Evolutionary conservation across 2,888 invertebrate genomes (phyloP).

Genomic region (Aspidiotus destructor): DNA sequence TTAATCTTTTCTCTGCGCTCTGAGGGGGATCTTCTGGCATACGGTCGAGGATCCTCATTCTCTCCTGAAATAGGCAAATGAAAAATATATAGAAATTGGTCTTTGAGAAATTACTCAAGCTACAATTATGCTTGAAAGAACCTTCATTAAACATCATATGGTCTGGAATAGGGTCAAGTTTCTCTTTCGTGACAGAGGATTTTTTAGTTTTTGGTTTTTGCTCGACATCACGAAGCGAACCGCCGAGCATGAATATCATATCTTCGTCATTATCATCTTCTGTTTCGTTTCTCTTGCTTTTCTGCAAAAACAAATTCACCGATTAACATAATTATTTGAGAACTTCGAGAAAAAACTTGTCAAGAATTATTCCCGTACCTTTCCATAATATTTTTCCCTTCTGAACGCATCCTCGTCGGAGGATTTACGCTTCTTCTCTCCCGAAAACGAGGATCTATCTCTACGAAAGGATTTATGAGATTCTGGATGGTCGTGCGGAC

Average conservation of each 20-base stretch:
- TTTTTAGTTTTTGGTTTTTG: slow-evolving; percentile 15
- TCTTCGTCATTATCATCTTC: slow-evolving; percentile 26
- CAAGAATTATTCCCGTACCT: slow-evolving; percentile 3
- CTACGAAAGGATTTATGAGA: slow-evolving; percentile 20
- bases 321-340: neutral
- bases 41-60: slow-evolving; percentile 23
- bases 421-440: slow-evolving; percentile 16
- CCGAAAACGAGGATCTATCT: slow-evolving; percentile 19
- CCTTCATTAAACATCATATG: slow-evolving; percentile 24
- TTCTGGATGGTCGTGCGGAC: slow-evolving; percentile 6
- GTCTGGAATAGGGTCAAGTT: slow-evolving; percentile 11
- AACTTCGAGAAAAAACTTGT: neutral
- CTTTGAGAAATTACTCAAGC: neutral
- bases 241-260: slow-evolving; percentile 27
- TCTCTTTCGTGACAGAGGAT: neutral
- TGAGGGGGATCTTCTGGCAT: slow-evolving; percentile 23
- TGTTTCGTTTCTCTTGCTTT: neutral
- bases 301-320: neutral
- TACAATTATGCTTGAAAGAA: neutral
- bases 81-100: neutral
- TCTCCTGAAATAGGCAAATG: slow-evolving; percentile 9
- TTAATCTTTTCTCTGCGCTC: slow-evolving; percentile 17
- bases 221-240: slow-evolving; percentile 23
- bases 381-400: slow-evolving; percentile 21
- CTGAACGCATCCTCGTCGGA: slow-evolving; percentile 19